Conservation (phyloP, 2,888 invertebrate species). For the Plebejus argus region DNA sequence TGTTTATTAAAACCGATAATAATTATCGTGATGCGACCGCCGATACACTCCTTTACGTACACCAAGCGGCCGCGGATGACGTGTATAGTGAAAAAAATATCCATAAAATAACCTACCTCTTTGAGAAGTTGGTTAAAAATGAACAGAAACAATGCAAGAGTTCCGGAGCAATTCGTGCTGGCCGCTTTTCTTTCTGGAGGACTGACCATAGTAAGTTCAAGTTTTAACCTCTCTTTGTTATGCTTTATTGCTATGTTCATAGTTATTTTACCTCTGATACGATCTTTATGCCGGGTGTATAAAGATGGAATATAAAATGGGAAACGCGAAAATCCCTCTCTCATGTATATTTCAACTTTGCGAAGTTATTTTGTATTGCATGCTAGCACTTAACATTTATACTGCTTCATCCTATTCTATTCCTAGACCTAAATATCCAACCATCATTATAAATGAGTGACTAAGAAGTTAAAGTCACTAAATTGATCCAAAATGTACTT, state of each 20-base stretch:
- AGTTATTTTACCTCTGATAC: neutral
- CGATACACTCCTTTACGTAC: slow-evolving; percentile 55
- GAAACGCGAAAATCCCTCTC: too few relatives aligned
- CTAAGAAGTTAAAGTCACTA: too few relatives aligned
- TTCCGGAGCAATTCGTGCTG: slow-evolving; percentile 50
- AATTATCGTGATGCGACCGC: slow-evolving; percentile 66
- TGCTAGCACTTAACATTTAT: too few relatives aligned
- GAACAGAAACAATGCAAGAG: slow-evolving; percentile 44
- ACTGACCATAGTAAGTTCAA: slow-evolving; percentile 59
- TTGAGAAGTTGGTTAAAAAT: slow-evolving; percentile 44
- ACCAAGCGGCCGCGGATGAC: slow-evolving; percentile 53
- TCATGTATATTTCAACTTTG: too few relatives aligned
- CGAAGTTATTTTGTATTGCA: too few relatives aligned
- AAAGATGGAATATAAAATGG: too few relatives aligned
- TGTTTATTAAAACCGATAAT: slow-evolving; percentile 64
- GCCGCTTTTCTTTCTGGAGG: slow-evolving; percentile 52
- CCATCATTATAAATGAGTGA: too few relatives aligned
- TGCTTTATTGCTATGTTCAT: neutral
- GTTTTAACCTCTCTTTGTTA: neutral
- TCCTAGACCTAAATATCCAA: too few relatives aligned
- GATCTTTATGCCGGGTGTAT: neutral
- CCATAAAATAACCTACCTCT: neutral
- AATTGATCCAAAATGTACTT: too few relatives aligned
- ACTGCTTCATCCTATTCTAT: too few relatives aligned
- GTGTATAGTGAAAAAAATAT: slow-evolving; percentile 44